Conservation (phyloP, 1,140 invertebrate genomes). For the Acromyrmex echinatior region DNA sequence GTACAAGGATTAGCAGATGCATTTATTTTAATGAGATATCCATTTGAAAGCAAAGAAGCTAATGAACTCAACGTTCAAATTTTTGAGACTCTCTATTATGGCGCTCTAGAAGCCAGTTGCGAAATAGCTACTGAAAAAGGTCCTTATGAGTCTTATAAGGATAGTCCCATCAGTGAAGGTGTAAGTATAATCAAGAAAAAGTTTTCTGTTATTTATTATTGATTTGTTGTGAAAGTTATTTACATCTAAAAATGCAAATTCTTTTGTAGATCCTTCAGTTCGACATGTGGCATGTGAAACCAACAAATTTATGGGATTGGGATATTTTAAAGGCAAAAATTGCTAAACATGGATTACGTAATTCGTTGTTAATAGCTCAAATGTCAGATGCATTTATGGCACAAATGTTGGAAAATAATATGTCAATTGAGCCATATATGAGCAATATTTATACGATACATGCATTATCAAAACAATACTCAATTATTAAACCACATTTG, state of each 20-base stretch:
- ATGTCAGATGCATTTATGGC: constrained; percentile 99
- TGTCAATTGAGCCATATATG: constrained; percentile 99
- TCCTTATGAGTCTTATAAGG: constrained; percentile 96
- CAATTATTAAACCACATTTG: constrained; percentile 98
- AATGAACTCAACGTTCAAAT: constrained; percentile 96
- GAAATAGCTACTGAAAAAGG: constrained; percentile 96
- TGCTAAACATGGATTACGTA: constrained; percentile 95
- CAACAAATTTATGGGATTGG: constrained; percentile 97
- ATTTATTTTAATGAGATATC: constrained; percentile 97
- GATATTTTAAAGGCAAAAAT: constrained; percentile 94
- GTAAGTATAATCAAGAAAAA: constrained; percentile 82
- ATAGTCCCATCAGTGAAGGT: constrained; percentile 97
- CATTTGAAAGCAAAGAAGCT: constrained; percentile 96
- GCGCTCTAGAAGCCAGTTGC: constrained; percentile 98
- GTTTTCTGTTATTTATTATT: not conserved
- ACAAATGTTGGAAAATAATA: constrained; percentile 99
- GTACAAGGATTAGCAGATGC: constrained; percentile 98
- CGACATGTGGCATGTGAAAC: constrained; percentile 98
- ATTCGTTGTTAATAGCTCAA: constrained; percentile 97
- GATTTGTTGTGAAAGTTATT: not conserved
- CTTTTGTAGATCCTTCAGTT: constrained; percentile 95
- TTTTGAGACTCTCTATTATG: constrained; percentile 99
- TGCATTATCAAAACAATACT: constrained; percentile 95
- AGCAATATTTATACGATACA: constrained; percentile 98
- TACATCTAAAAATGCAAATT: not conserved